These are phyloP conservation scores for Garra rufa DNA, from an alignment of 2,113 vertebrate species.

Conservation along the genomic window DNA sequence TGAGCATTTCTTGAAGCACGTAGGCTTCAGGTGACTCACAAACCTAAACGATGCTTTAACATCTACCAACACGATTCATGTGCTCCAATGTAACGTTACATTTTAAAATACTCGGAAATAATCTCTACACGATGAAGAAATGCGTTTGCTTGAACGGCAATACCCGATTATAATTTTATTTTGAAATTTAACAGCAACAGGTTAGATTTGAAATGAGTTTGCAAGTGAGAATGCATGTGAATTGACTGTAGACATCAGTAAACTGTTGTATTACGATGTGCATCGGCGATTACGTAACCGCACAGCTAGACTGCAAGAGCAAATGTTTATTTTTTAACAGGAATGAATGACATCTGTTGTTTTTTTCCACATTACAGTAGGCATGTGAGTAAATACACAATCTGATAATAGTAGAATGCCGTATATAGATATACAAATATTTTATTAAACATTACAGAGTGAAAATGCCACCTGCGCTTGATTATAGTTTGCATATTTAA, in stretches of 20 bases:
- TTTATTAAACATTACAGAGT: background rate
- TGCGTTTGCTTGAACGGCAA: background rate
- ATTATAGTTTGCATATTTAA: too few species aligned
- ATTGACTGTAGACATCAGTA: too few species aligned
- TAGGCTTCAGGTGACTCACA: conserved; percentile 49
- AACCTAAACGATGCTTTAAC: background rate
- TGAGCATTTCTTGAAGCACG: conserved; percentile 3
- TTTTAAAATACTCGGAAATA: background rate
- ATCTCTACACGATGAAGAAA: background rate
- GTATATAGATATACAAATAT: too few species aligned
- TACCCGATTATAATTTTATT: background rate
- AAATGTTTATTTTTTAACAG: too few species aligned
- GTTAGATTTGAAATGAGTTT: background rate
- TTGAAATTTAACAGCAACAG: background rate
- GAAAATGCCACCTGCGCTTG: background rate
- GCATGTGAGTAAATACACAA: too few species aligned
- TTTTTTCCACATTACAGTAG: background rate
- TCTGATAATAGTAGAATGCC: background rate
- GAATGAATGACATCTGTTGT: background rate
- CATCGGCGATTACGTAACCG: background rate
- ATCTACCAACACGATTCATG: background rate
- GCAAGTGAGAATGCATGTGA: background rate
- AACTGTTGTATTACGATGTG: background rate
- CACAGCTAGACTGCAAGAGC: background rate
- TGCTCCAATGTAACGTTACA: background rate